phyloP scores from a whole-genome alignment of 2,797 vertebrate species.

The Lerista edwardsae region DNA sequence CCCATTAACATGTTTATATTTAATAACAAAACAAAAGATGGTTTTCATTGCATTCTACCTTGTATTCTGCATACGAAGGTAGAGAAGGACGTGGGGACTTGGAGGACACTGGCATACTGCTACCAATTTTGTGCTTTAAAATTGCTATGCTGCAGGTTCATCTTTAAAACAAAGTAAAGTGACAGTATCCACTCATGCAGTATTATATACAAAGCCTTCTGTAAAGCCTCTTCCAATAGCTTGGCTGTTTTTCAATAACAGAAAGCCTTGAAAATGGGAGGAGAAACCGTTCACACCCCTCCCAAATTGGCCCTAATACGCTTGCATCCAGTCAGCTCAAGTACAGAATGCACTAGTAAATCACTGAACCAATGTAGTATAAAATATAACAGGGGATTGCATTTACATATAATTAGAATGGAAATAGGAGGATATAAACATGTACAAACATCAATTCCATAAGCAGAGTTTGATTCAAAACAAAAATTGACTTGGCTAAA shows the following conservation, averaged over 20 bases:
- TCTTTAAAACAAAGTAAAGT: conserved; percentile 20
- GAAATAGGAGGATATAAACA: conserved; percentile 7
- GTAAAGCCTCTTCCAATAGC: conserved; percentile 8
- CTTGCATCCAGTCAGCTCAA: conserved; percentile 24
- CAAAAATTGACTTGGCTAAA: neutral
- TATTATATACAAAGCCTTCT: conserved; percentile 20
- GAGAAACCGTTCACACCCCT: conserved; percentile 1
- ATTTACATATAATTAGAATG: conserved; percentile 22
- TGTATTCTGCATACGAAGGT: neutral
- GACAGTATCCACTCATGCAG: neutral
- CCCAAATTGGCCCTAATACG: conserved; percentile 7
- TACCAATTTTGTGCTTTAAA: conserved; percentile 11
- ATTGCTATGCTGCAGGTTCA: neutral
- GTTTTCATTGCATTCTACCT: neutral
- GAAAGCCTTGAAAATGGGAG: conserved; percentile 36
- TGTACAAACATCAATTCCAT: conserved; percentile 23
- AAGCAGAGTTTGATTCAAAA: conserved; percentile 14
- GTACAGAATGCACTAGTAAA: conserved; percentile 23
- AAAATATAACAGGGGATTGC: conserved; percentile 16
- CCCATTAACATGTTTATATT: neutral
- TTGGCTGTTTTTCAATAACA: conserved; percentile 16
- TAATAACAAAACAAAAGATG: neutral
- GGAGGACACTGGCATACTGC: neutral
- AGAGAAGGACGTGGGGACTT: neutral
- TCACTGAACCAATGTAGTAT: conserved; percentile 20